Percentiles rank a stretch among this genome's conserved stretches.
phyloP scores from a whole-genome alignment of 2,113 vertebrate genomes.

The Eonycteris spelaea region DNA sequence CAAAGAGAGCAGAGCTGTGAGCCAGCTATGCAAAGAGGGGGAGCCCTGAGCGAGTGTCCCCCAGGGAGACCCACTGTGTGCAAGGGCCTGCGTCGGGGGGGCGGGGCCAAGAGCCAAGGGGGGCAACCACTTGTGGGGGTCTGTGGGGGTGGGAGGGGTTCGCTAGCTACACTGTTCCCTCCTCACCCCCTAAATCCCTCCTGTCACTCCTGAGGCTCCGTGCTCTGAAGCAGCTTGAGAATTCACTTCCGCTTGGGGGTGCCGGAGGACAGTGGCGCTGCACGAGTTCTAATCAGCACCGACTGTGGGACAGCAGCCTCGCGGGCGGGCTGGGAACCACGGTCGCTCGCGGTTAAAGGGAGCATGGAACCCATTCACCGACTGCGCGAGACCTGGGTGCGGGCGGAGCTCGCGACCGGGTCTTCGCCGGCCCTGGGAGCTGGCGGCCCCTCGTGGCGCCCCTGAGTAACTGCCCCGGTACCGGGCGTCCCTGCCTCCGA shows the following conservation, averaged over 20 bases:
- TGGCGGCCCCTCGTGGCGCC: not conserved
- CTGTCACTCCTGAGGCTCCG: fast-evolving
- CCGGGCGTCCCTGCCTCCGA: fast-evolving
- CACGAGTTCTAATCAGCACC: not conserved
- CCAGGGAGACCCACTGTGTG: not conserved
- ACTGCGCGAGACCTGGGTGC: too few relatives aligned
- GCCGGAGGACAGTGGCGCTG: fast-evolving
- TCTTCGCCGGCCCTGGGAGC: not conserved
- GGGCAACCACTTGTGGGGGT: too few relatives aligned
- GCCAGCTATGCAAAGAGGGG: not conserved
- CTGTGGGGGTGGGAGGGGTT: too few relatives aligned
- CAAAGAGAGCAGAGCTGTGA: not conserved
- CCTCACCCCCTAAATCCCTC: not conserved
- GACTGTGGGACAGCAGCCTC: fast-evolving
- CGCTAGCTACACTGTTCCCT: too few relatives aligned
- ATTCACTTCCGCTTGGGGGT: fast-evolving
- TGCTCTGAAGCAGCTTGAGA: not conserved
- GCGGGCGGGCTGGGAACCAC: fast-evolving
- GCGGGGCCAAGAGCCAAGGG: not conserved
- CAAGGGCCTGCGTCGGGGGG: too few relatives aligned
- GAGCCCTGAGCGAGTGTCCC: fast-evolving
- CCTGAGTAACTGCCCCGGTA: not conserved
- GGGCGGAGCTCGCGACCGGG: too few relatives aligned
- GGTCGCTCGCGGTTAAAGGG: fast-evolving
- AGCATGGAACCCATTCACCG: fast-evolving